Conservation (phyloP, 35 echinoderm and acorn worm species). For the Apostichopus californicus region DNA sequence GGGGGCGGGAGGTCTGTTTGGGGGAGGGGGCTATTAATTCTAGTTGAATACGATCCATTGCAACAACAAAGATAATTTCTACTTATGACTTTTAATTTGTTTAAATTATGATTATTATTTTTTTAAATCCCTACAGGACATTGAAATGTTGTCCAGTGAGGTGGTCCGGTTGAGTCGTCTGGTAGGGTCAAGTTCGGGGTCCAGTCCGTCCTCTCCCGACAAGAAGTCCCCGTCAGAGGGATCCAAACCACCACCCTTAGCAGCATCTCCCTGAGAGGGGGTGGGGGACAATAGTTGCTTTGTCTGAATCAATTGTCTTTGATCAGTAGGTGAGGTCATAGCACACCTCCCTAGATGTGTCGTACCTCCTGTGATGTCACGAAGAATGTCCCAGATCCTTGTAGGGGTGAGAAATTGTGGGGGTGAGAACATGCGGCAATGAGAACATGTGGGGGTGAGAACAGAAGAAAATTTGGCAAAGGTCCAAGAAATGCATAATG, state of each 20-base stretch:
- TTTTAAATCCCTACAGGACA: slow-evolving; percentile 60
- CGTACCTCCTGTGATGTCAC: not conserved
- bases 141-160: slow-evolving; percentile 87
- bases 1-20: too few relatives aligned
- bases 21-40: too few relatives aligned
- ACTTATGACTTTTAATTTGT: not conserved
- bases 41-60: too few relatives aligned
- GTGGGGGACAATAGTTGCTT: not conserved
- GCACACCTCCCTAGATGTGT: not conserved
- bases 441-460: not conserved
- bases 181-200: slow-evolving; percentile 64
- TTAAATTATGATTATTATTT: slow-evolving; percentile 24
- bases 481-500: not conserved
- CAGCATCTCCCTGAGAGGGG: slow-evolving; percentile 32
- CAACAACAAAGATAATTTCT: not conserved
- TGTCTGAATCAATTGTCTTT: not conserved
- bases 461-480: not conserved
- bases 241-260: not conserved
- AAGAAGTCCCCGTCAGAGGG: slow-evolving; percentile 12
- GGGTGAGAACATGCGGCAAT: too few relatives aligned
- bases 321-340: not conserved
- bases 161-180: slow-evolving; percentile 82
- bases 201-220: slow-evolving; percentile 65
- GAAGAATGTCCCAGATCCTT: not conserved
- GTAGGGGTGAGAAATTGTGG: not conserved